A percentile compares a stretch with the other conserved stretches of the same genome.
phyloP scores from a whole-genome alignment of 1,140 invertebrate genomes.

The Octopus sinensis region DNA sequence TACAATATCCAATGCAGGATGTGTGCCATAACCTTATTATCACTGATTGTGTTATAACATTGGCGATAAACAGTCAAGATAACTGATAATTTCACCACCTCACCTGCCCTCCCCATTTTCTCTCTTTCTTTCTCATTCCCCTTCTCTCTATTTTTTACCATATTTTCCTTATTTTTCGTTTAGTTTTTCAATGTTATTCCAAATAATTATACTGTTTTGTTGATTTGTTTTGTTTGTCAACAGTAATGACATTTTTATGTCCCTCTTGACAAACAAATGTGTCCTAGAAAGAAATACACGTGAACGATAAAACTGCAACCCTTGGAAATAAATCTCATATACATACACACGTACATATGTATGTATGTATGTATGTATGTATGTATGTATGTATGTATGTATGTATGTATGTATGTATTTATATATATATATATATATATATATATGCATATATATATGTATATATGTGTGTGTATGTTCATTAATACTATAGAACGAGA shows the following conservation, averaged over 20 bases:
- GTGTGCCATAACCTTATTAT: too few species aligned
- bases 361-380: neutral
- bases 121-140: neutral
- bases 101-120: neutral
- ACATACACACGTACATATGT: neutral
- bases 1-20: too few species aligned
- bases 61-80: too few species aligned
- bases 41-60: too few species aligned
- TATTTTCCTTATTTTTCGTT: neutral
- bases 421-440: neutral
- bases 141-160: neutral
- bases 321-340: neutral
- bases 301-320: neutral
- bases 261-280: too few species aligned
- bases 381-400: neutral
- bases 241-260: too few species aligned
- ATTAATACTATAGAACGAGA: neutral
- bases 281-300: neutral
- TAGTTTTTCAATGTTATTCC: neutral
- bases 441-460: neutral
- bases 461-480: neutral
- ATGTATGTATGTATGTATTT: neutral
- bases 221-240: neutral
- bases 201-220: neutral
- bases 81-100: neutral